These are phyloP conservation scores for Strongylocentrotus purpuratus DNA, from an alignment of 35 echinoderm and acorn worm genomes.

Conservation along the genomic window DNA sequence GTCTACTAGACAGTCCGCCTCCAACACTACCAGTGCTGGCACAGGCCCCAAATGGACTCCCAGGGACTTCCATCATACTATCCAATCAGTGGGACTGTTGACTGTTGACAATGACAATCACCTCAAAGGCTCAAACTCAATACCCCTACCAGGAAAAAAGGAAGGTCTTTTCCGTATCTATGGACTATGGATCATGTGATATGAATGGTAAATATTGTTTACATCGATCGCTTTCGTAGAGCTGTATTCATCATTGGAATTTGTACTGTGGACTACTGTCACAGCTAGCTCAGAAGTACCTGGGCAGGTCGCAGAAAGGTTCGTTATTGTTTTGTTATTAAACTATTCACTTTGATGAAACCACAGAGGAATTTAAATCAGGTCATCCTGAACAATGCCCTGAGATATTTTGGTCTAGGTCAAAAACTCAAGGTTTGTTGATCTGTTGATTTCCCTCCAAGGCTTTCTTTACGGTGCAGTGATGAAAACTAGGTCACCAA, in stretches of 20 bases:
- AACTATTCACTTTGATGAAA: background rate
- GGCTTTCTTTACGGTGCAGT: too few relatives aligned
- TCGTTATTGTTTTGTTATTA: background rate
- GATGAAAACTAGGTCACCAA: too few relatives aligned
- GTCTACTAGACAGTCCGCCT: background rate
- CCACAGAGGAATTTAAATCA: background rate
- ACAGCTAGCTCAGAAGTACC: background rate
- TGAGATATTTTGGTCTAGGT: too few relatives aligned
- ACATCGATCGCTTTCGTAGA: background rate
- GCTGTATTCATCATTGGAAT: background rate
- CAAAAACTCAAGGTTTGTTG: too few relatives aligned
- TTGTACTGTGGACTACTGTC: background rate
- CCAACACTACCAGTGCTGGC: background rate
- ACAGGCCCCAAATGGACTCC: background rate
- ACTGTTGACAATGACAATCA: background rate
- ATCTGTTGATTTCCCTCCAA: too few relatives aligned
- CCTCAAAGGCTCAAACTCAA: background rate
- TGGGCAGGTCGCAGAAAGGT: background rate
- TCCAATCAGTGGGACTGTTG: background rate
- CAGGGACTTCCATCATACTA: background rate
- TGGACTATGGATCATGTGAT: background rate
- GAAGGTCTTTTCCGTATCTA: background rate
- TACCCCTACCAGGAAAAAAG: background rate
- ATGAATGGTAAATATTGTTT: background rate
- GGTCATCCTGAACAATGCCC: too few relatives aligned